A percentile compares a stretch with the other conserved stretches of the same genome.
Evolutionary conservation across 2,888 invertebrate genomes (phyloP).

Genomic region (Psococerastis gibbosa): DNA sequence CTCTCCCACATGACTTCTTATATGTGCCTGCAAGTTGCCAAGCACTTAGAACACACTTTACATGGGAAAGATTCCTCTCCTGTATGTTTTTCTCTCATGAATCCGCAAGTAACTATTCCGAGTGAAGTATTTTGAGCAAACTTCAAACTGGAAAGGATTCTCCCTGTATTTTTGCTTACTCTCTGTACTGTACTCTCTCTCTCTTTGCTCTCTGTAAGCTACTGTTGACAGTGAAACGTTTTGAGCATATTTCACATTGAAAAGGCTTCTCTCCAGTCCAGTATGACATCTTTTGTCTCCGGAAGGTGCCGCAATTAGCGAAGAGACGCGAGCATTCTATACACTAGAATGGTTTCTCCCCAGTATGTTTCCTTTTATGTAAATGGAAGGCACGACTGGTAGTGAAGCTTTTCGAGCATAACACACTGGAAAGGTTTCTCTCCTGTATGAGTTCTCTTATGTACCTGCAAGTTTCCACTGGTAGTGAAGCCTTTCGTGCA

Average conservation of each 20-base stretch:
- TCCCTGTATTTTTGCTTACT: background rate
- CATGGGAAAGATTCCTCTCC: slow-evolving; percentile 11
- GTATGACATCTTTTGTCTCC: too few species aligned
- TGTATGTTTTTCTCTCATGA: background rate
- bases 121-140: background rate
- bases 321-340: too few species aligned
- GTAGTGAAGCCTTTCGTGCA: slow-evolving; percentile 1
- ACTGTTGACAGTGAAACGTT: too few species aligned
- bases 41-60: slow-evolving; percentile 16
- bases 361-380: too few species aligned
- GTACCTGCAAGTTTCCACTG: background rate
- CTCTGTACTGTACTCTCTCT: background rate
- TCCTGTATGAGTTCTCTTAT: background rate
- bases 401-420: too few species aligned
- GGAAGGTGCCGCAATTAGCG: too few species aligned
- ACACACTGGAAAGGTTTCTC: slow-evolving; percentile 13
- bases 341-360: too few species aligned
- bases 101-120: background rate
- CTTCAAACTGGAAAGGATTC: background rate
- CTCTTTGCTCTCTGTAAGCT: too few species aligned
- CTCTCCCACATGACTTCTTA: slow-evolving; percentile 17
- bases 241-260: too few species aligned
- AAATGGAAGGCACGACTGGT: too few species aligned
- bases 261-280: too few species aligned
- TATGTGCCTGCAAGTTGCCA: slow-evolving; percentile 14